A percentile compares a stretch with the other conserved stretches of the same genome.
phyloP scores from a whole-genome alignment of 1,140 invertebrate genomes.

The Pteromalus puparum region DNA sequence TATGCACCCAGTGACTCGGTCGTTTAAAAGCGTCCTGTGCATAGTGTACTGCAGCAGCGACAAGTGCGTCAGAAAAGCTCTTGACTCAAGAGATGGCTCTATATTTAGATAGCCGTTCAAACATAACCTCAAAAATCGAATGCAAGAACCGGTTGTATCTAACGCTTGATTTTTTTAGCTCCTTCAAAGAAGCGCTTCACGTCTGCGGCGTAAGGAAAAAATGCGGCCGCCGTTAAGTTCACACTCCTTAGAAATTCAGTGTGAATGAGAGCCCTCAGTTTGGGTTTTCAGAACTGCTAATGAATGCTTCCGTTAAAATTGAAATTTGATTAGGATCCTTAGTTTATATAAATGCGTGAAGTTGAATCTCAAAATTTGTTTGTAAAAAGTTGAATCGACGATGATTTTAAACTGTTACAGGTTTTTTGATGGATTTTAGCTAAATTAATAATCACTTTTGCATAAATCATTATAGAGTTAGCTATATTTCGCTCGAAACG shows the following conservation, averaged over 20 bases:
- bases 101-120: constrained; percentile 30
- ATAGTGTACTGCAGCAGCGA: not conserved
- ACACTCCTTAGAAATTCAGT: constrained; percentile 6
- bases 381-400: too few relatives aligned
- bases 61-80: constrained; percentile 17
- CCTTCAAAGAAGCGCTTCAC: not conserved
- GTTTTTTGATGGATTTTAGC: too few relatives aligned
- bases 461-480: too few relatives aligned
- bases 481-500: too few relatives aligned
- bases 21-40: constrained; percentile 14
- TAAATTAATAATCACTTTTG: too few relatives aligned
- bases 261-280: not conserved
- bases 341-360: too few relatives aligned
- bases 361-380: too few relatives aligned
- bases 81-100: not conserved
- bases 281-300: not conserved
- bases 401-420: too few relatives aligned
- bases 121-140: constrained; percentile 36
- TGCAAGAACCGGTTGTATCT: constrained; percentile 30
- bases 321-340: not conserved
- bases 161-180: constrained; percentile 14
- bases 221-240: constrained; percentile 11
- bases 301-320: not conserved
- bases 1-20: not conserved
- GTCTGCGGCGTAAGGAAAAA: not conserved